Percentiles rank a stretch among this genome's conserved stretches.
Conservation (phyloP, 2,888 invertebrate genomes). For the Piscicola geometra region DNA sequence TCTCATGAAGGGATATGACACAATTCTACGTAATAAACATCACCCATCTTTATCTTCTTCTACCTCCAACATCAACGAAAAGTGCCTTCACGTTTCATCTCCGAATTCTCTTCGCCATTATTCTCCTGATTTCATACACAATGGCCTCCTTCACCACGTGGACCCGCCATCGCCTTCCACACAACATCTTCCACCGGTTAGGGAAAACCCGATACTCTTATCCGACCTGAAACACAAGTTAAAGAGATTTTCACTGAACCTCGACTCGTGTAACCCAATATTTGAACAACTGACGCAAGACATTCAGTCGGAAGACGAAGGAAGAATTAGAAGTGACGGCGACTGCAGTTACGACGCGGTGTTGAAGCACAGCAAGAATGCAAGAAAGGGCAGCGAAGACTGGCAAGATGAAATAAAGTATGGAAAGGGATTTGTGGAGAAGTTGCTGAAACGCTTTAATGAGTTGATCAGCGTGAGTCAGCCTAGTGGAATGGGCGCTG, state of each 20-base stretch:
- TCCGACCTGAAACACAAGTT: constrained; percentile 16
- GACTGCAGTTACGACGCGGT: background rate
- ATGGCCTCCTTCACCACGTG: too few relatives aligned
- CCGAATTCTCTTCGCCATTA: too few relatives aligned
- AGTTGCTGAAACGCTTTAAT: constrained; percentile 25
- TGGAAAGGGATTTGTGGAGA: constrained; percentile 28
- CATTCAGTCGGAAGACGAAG: background rate
- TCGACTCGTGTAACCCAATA: background rate
- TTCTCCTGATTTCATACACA: too few relatives aligned
- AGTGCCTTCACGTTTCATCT: background rate
- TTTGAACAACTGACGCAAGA: background rate
- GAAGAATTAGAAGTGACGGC: background rate
- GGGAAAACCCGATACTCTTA: constrained; percentile 11
- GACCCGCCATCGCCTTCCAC: too few relatives aligned
- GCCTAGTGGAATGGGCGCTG: background rate
- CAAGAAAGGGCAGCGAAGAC: background rate
- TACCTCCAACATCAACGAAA: constrained; percentile 7
- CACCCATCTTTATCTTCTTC: background rate
- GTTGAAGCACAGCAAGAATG: background rate
- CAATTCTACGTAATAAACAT: background rate
- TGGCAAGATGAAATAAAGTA: constrained; percentile 21
- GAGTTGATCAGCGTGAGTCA: background rate
- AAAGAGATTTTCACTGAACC: constrained; percentile 16
- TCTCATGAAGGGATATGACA: background rate
- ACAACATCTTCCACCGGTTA: constrained; percentile 11